These are phyloP conservation scores for Scleropages formosus DNA, from an alignment of 2,797 vertebrate species.

Conservation along the genomic window DNA sequence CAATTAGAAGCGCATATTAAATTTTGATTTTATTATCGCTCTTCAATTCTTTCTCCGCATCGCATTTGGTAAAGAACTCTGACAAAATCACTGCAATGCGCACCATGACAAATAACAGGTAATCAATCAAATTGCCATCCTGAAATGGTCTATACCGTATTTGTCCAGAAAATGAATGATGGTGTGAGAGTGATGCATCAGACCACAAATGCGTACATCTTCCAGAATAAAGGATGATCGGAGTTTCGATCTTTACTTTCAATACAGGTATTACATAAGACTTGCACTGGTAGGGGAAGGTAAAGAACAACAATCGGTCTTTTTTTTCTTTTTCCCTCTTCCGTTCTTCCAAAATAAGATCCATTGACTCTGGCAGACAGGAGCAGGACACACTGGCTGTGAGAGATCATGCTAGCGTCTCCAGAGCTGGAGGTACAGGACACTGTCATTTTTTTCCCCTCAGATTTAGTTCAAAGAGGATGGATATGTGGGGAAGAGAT, in stretches of 20 bases:
- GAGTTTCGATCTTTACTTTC: not conserved
- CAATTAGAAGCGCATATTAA: not conserved
- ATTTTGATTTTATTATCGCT: not conserved
- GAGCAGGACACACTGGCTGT: not conserved
- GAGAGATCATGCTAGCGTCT: not conserved
- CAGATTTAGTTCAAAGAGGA: not conserved
- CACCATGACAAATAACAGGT: not conserved
- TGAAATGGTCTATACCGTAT: not conserved
- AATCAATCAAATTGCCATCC: not conserved
- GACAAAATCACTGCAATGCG: not conserved
- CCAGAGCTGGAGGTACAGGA: not conserved
- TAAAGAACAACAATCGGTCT: not conserved
- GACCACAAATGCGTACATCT: not conserved
- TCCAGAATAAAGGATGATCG: not conserved
- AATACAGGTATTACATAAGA: not conserved
- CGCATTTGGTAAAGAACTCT: not conserved
- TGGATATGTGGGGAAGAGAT: conserved; percentile 20
- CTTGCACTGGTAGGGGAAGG: not conserved
- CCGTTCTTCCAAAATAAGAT: not conserved
- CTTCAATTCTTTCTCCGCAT: not conserved
- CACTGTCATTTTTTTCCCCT: not conserved
- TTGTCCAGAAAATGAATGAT: not conserved
- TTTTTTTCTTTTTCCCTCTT: not conserved
- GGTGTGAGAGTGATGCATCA: not conserved
- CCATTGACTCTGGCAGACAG: no score